These are phyloP conservation scores for Neosalanx taihuensis DNA, from an alignment of 2,797 vertebrate species.

Conservation along the genomic window DNA sequence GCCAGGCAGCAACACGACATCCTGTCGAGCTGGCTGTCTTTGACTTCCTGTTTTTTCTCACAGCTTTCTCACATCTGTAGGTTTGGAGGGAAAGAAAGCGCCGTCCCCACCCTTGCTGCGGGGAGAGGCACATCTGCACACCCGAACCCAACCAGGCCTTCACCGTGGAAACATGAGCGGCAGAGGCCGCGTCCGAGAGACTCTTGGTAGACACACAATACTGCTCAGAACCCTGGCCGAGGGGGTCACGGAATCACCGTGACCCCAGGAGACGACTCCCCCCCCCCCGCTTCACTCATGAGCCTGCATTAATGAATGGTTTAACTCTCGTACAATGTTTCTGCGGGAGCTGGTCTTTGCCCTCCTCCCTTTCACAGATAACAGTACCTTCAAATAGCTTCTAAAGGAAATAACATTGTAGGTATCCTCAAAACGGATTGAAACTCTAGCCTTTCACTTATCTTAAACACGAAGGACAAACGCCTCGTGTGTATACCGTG, in stretches of 20 bases:
- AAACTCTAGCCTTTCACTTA: not conserved
- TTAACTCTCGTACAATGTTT: conserved; percentile 20
- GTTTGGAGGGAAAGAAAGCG: conserved; percentile 31
- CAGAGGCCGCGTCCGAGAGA: not conserved
- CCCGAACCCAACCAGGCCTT: not conserved
- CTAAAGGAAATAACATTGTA: not conserved
- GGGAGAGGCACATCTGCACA: conserved; percentile 26
- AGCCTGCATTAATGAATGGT: conserved; percentile 12
- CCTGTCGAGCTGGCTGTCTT: conserved; percentile 40
- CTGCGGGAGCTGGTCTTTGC: conserved; percentile 21
- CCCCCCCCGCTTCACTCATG: not conserved
- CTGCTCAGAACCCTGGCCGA: conserved; percentile 14
- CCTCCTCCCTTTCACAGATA: conserved; percentile 11
- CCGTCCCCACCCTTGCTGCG: conserved; percentile 45
- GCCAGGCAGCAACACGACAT: conserved; percentile 33
- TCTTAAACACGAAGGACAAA: not conserved
- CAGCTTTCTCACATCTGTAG: not conserved
- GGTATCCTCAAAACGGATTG: not conserved
- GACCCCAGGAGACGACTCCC: not conserved
- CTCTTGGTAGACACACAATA: not conserved
- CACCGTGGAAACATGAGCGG: not conserved
- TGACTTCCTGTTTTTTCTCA: conserved; percentile 60
- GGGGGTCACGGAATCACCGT: not conserved
- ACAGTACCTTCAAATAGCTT: not conserved
- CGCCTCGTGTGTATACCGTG: conserved; percentile 16